phyloP scores from a whole-genome alignment of 2,888 invertebrate species.

The Dicyrtomina minuta region DNA sequence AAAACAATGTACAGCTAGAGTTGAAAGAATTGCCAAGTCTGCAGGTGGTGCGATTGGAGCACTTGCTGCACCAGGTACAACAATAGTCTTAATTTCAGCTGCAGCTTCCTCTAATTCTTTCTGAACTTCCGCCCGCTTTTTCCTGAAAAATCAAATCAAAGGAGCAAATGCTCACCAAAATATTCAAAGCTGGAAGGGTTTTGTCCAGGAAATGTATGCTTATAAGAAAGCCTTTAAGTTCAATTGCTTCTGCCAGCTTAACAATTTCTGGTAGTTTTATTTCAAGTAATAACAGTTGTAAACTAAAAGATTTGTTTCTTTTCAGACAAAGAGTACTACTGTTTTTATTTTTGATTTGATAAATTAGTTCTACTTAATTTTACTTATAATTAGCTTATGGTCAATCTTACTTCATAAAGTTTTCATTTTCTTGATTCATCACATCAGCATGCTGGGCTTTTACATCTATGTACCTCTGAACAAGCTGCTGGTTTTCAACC shows the following conservation, averaged over 20 bases:
- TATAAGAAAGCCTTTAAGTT: too few species aligned
- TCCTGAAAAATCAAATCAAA: conserved; percentile 62
- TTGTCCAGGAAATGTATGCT: too few species aligned
- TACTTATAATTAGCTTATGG: too few species aligned
- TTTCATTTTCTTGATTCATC: conserved; percentile 96
- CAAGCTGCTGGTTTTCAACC: conserved; percentile 81
- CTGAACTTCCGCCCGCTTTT: conserved; percentile 81
- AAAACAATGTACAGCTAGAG: conserved; percentile 48
- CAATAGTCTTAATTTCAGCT: conserved; percentile 59
- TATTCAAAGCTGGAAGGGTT: too few species aligned
- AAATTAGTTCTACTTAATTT: too few species aligned
- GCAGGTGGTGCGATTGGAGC: conserved; percentile 54
- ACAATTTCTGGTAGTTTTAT: too few species aligned
- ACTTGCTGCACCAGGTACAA: conserved; percentile 46
- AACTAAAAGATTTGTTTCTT: too few species aligned
- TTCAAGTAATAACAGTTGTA: too few species aligned
- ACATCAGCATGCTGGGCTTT: conserved; percentile 94
- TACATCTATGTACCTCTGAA: conserved; percentile 84
- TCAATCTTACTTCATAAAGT: conserved; percentile 74
- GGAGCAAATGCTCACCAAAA: conserved; percentile 9
- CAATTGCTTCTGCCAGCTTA: too few species aligned
- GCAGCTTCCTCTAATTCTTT: conserved; percentile 91
- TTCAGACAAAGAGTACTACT: too few species aligned
- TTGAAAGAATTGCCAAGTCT: conserved; percentile 48
- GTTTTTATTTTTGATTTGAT: too few species aligned